phyloP scores from a whole-genome alignment of 2,113 vertebrate genomes.

The Rynchops niger region DNA sequence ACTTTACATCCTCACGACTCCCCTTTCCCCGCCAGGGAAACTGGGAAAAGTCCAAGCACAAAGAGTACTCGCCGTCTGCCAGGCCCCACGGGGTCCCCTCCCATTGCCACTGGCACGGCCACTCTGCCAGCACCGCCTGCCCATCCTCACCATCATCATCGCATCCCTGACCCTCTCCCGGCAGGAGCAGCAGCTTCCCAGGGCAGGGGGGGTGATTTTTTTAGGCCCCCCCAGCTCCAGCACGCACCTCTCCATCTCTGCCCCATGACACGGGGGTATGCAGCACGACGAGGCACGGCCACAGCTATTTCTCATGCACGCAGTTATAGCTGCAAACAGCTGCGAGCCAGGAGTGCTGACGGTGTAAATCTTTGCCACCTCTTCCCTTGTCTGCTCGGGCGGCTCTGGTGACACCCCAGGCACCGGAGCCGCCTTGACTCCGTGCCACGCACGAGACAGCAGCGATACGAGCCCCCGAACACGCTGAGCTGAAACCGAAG shows the following conservation, averaged over 20 bases:
- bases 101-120: fast-evolving
- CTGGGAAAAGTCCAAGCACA: background rate
- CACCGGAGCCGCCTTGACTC: background rate
- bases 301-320: background rate
- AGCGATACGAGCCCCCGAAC: background rate
- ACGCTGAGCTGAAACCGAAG: background rate
- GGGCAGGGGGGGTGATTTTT: fast-evolving
- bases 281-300: fast-evolving
- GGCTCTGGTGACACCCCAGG: conserved; percentile 15
- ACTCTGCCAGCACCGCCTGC: background rate
- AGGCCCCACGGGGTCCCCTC: background rate
- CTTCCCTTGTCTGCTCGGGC: conserved; percentile 15
- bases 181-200: background rate
- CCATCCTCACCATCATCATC: fast-evolving
- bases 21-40: background rate
- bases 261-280: fast-evolving
- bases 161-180: background rate
- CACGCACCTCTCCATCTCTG: background rate
- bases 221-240: background rate
- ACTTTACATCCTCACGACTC: background rate
- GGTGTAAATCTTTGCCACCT: conserved; percentile 42
- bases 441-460: background rate
- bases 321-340: conserved; percentile 9
- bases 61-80: fast-evolving
- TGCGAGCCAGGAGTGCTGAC: background rate